A percentile compares a stretch with the other conserved stretches of the same genome.
Conservation (phyloP, 1,140 invertebrate species). For the silkworm (Bombyx mori) region DNA sequence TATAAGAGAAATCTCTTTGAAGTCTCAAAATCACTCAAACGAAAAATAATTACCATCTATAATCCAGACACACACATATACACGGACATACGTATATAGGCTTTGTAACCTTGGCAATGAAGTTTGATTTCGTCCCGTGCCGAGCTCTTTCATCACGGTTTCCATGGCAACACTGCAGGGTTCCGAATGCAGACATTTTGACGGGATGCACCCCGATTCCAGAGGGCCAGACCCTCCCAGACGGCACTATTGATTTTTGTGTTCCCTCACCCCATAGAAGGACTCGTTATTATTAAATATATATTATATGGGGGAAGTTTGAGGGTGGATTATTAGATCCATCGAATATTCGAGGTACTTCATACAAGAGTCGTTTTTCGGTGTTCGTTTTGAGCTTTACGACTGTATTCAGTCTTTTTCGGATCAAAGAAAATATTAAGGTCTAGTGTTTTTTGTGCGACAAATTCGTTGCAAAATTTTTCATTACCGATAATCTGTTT, state of each 20-base stretch:
- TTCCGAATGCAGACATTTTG: constrained; percentile 50
- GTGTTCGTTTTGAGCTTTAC: not conserved
- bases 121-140: too few relatives aligned
- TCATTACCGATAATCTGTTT: too few relatives aligned
- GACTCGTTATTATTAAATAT: constrained; percentile 56
- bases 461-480: too few relatives aligned
- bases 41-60: too few relatives aligned
- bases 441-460: too few relatives aligned
- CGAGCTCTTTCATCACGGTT: not conserved
- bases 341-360: constrained; percentile 1
- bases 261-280: constrained; percentile 30
- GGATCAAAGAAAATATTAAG: too few relatives aligned
- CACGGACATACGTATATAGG: too few relatives aligned
- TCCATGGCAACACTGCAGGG: constrained; percentile 1
- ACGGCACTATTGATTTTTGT: constrained; percentile 54
- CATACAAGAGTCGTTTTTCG: constrained; percentile 1
- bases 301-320: constrained; percentile 7
- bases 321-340: constrained; percentile 4
- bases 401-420: too few relatives aligned
- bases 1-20: too few relatives aligned
- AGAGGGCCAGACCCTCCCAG: constrained; percentile 42
- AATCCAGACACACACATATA: too few relatives aligned
- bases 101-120: too few relatives aligned
- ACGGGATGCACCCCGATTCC: constrained; percentile 29
- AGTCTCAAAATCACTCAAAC: too few relatives aligned